Base-by-base conservation (phyloP, 2,888 invertebrate species). In the Patella ulyssiponensis region DNA sequence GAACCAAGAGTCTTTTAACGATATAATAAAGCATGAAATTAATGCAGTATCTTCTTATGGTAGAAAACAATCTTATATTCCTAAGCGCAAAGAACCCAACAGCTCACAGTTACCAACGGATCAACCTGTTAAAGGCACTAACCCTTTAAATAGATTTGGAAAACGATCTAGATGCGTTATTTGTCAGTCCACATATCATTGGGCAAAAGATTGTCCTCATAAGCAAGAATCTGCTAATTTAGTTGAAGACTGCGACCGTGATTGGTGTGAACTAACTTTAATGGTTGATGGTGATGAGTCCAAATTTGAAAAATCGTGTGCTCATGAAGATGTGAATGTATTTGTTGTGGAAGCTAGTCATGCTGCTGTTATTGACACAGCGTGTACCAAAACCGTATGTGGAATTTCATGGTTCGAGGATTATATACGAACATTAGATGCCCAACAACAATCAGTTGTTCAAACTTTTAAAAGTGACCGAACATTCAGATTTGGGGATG, bases 161-260 rank as follows among this genome's bases (percentile, higher is more conserved):
- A 51, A 53, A 23, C 51, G 72, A 17, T 52, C 44, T 44, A 72
- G 72, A n/a, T 72, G 71, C 44, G 20, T 44, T 52, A 71, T 71
- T 52, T 71, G 72, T 72, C 72, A 72, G 72, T 72, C 72, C 20
- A 72, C 72, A 72, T 72, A 44, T 44, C 72, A 72, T 72, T 72
- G 72, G 72, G 20, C 53, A 20, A 71, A 71, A 71, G 71, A 71
- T 44, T 71, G 51, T 53, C 71, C 27, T 33, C 9, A 71, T 52
- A 71, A 71, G 44, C 27, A 71, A 20, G 71, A 71, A 51, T 52
- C 44, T 33, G 71, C 44, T 27, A 44, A 33, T 51, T 20, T 71
- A 33, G 52, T 17, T 51, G 51, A 44, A 71, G 17, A 20, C 17
- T 33, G 15, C 44, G 71, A 71, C 27, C 23, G 27, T 17, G 71